Evolutionary conservation across 2,888 invertebrate species (phyloP).

Genomic region (Volucella inflata): DNA sequence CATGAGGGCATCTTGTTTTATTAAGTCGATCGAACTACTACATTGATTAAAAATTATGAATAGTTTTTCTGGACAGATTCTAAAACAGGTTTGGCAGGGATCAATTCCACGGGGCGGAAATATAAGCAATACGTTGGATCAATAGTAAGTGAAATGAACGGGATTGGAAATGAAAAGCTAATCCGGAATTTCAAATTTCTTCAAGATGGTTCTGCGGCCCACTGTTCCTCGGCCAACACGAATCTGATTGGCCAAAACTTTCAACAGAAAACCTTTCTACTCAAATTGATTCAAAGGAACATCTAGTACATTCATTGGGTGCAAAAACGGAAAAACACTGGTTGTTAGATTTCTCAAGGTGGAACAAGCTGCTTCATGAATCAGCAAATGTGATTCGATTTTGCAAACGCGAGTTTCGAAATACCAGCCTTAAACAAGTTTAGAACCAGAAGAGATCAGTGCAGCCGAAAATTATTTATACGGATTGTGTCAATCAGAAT

Average conservation of each 20-base stretch:
- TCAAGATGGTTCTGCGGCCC: conserved; percentile 14
- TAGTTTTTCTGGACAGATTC: too few species aligned
- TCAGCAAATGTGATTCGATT: not conserved
- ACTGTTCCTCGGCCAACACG: not conserved
- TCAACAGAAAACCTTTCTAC: conserved; percentile 5
- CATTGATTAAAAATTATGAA: too few species aligned
- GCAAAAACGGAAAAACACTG: conserved; percentile 4
- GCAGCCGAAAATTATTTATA: too few species aligned
- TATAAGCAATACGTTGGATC: too few species aligned
- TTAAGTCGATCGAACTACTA: too few species aligned
- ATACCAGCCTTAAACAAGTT: not conserved
- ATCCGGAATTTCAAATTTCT: conserved; percentile 11
- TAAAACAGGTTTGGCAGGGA: too few species aligned
- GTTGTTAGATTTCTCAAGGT: conserved; percentile 18
- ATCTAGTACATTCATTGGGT: not conserved
- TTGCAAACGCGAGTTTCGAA: conserved; percentile 1
- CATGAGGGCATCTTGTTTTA: too few species aligned
- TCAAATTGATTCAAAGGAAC: not conserved
- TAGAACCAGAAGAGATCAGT: not conserved
- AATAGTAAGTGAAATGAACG: not conserved
- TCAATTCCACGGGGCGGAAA: too few species aligned
- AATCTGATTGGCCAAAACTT: conserved; percentile 5
- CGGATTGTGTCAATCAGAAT: too few species aligned
- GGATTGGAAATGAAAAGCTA: conserved; percentile 17
- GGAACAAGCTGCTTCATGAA: conserved; percentile 6